Evolutionary conservation across 2,888 invertebrate genomes (phyloP).

Genomic region (Blomia tropicalis): DNA sequence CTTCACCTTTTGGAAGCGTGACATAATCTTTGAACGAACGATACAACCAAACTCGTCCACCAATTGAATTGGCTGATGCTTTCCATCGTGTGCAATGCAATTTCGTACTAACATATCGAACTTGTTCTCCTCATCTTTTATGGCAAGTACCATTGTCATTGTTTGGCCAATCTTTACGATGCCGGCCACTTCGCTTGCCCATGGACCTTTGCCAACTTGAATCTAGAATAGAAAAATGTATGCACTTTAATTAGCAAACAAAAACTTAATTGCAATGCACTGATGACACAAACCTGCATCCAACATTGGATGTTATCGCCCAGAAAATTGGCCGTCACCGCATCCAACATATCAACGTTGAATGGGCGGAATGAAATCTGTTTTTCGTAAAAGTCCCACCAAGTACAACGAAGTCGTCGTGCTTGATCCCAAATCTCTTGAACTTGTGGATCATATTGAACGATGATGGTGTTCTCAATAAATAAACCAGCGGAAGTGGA

Average conservation of each 20-base stretch:
- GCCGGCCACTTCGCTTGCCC: conserved; percentile 91
- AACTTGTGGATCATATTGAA: conserved; percentile 79
- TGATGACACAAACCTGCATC: conserved; percentile 62
- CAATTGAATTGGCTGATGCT: conserved; percentile 75
- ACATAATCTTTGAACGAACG: conserved; percentile 79
- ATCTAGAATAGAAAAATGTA: conserved; percentile 95
- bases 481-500: conserved; percentile 49
- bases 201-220: conserved; percentile 85
- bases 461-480: conserved; percentile 79
- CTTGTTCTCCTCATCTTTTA: conserved; percentile 87
- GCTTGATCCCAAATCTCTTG: conserved; percentile 93
- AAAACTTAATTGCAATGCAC: no score
- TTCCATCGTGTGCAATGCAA: conserved; percentile 85
- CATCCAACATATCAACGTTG: conserved; percentile 79
- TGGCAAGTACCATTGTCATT: conserved; percentile 89
- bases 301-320: conserved; percentile 88
- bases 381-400: conserved; percentile 92
- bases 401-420: conserved; percentile 73
- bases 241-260: conserved; percentile 52
- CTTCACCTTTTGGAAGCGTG: conserved; percentile 81
- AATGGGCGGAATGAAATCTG: conserved; percentile 84
- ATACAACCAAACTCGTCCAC: conserved; percentile 87
- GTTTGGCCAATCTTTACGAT: conserved; percentile 90
- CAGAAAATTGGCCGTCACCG: conserved; percentile 83
- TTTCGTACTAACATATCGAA: conserved; percentile 87